Evolutionary conservation across 2,888 invertebrate species (phyloP).

Genomic region (Cybosia mesomella): DNA sequence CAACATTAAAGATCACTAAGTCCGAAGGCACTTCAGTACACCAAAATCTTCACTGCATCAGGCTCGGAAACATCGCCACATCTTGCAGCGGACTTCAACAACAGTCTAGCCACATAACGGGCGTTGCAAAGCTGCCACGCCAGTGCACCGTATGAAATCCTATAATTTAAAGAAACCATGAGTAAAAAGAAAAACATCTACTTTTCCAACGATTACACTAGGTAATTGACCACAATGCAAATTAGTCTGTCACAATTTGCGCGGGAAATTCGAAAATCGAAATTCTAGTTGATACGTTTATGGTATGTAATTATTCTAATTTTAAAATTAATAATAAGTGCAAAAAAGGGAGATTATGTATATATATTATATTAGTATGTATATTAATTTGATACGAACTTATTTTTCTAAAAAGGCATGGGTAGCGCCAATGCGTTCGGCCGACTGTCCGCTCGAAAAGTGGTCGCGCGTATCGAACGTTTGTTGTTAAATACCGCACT

Average conservation of each 20-base stretch:
- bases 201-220: constrained; percentile 70
- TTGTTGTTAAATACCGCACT: constrained; percentile 84
- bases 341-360: not conserved
- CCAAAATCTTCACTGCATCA: constrained; percentile 28
- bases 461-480: constrained; percentile 78
- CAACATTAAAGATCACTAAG: constrained; percentile 56
- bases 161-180: constrained; percentile 80
- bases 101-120: constrained; percentile 72
- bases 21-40: constrained; percentile 53
- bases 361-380: no score
- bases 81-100: constrained; percentile 58
- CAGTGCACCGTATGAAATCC: constrained; percentile 77
- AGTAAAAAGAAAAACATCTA: constrained; percentile 72
- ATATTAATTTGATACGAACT: constrained; percentile 56
- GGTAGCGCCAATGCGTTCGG: constrained; percentile 72
- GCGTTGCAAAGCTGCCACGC: constrained; percentile 61
- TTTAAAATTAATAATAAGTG: not conserved
- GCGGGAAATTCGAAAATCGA: constrained; percentile 57
- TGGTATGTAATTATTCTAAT: constrained; percentile 4
- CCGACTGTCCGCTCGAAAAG: constrained; percentile 74
- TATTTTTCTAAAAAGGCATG: constrained; percentile 56
- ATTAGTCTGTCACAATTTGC: constrained; percentile 50
- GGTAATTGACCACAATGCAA: constrained; percentile 64
- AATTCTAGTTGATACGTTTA: constrained; percentile 29
- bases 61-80: constrained; percentile 50